Percentiles rank a stretch among this genome's conserved stretches.
Evolutionary conservation across 2,797 vertebrate species (phyloP).

Genomic region (Lophotriccus pileatus): DNA sequence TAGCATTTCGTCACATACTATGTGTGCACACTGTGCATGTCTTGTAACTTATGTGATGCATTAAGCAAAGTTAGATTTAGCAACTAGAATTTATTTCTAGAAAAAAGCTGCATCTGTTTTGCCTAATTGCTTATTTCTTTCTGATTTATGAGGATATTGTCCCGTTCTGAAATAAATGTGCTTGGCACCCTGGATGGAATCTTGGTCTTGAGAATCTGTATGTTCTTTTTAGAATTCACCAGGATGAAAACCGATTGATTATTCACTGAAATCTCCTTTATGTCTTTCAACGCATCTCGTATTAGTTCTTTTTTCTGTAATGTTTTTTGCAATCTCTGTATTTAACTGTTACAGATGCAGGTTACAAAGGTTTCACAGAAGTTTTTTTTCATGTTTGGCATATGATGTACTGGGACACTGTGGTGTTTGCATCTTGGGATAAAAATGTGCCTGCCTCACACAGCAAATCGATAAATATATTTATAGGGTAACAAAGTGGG

Average conservation of each 20-base stretch:
- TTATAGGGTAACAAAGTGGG: not conserved
- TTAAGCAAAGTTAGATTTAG: not conserved
- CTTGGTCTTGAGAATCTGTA: not conserved
- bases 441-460: not conserved
- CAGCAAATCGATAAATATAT: not conserved
- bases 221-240: not conserved
- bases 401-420: not conserved
- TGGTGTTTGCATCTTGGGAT: not conserved
- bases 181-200: not conserved
- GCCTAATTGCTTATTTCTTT: not conserved
- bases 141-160: not conserved
- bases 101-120: not conserved
- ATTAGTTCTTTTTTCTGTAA: not conserved
- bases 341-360: not conserved
- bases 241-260: not conserved
- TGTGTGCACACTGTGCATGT: not conserved
- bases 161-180: not conserved
- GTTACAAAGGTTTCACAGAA: not conserved
- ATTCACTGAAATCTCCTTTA: not conserved
- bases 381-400: not conserved
- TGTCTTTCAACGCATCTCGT: not conserved
- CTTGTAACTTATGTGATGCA: not conserved
- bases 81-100: not conserved
- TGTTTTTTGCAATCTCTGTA: not conserved
- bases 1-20: not conserved